A percentile compares a stretch with the other conserved stretches of the same genome.
Evolutionary conservation across 2,797 vertebrate species (phyloP).

Genomic region (Hephaestus fuliginosus): DNA sequence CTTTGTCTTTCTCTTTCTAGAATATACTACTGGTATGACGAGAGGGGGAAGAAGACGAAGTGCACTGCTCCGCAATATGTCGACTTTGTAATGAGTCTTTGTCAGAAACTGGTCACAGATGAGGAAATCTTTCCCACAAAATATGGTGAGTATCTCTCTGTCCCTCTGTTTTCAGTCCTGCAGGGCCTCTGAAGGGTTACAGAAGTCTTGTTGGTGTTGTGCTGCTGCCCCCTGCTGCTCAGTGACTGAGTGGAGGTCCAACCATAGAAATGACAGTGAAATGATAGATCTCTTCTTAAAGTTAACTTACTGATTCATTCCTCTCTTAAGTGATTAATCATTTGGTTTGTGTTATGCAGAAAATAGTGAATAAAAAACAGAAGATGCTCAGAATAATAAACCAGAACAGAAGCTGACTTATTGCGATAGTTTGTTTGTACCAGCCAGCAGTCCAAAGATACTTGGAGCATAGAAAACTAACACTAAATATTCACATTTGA

Average conservation of each 20-base stretch:
- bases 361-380: background rate
- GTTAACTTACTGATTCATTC: too few species aligned
- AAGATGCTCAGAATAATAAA: background rate
- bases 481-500: background rate
- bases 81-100: constrained; percentile 98
- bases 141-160: constrained; percentile 88
- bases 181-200: constrained; percentile 11
- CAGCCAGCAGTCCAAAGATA: background rate
- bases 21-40: constrained; percentile 99
- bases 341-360: background rate
- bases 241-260: background rate
- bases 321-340: background rate
- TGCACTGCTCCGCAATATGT: constrained; percentile 99
- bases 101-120: constrained; percentile 98
- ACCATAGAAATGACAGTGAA: too few species aligned
- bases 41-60: constrained; percentile 98
- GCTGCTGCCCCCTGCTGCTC: constrained; percentile 69
- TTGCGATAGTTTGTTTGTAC: background rate
- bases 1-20: constrained; percentile 76
- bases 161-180: background rate
- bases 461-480: background rate
- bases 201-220: background rate
- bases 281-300: too few species aligned
- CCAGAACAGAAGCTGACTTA: background rate
- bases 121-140: constrained; percentile 99